phyloP scores from a whole-genome alignment of 2,113 vertebrate species.

The Monopterus albus region DNA sequence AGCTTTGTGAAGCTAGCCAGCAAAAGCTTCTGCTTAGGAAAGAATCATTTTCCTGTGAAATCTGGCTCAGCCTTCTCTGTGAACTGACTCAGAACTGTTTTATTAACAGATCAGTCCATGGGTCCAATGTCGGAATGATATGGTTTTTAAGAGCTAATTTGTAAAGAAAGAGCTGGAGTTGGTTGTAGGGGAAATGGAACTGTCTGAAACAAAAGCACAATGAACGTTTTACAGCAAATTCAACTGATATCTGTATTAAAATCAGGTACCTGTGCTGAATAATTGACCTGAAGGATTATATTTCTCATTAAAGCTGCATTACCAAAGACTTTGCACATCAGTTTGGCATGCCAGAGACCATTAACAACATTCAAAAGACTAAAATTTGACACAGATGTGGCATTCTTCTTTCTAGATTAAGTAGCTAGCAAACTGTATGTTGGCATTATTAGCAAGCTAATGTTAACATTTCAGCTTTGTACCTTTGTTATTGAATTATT shows the following conservation, averaged over 20 bases:
- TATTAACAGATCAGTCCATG: conserved; percentile 28
- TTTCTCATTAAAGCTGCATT: conserved; percentile 8
- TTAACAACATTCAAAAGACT: no score
- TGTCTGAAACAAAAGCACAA: not conserved
- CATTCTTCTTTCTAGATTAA: no score
- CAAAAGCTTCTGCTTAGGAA: conserved; percentile 57
- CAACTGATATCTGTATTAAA: not conserved
- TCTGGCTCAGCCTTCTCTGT: conserved; percentile 35
- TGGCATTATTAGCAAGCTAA: no score
- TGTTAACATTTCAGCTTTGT: no score
- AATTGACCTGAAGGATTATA: not conserved
- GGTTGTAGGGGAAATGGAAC: not conserved
- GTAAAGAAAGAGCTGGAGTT: not conserved
- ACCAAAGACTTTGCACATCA: no score
- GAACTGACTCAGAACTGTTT: conserved; percentile 35
- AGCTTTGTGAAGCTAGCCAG: conserved; percentile 52
- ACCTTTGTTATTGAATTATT: no score
- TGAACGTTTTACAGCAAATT: conserved; percentile 1
- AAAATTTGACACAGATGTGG: no score
- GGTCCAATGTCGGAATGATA: not conserved
- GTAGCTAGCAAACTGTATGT: no score
- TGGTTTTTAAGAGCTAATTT: conserved; percentile 22
- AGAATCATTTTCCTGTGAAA: conserved; percentile 60
- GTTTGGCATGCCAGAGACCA: no score
- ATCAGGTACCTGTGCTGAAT: not conserved